phyloP scores from a whole-genome alignment of 2,888 invertebrate species.

The Pristionchus mayeri region DNA sequence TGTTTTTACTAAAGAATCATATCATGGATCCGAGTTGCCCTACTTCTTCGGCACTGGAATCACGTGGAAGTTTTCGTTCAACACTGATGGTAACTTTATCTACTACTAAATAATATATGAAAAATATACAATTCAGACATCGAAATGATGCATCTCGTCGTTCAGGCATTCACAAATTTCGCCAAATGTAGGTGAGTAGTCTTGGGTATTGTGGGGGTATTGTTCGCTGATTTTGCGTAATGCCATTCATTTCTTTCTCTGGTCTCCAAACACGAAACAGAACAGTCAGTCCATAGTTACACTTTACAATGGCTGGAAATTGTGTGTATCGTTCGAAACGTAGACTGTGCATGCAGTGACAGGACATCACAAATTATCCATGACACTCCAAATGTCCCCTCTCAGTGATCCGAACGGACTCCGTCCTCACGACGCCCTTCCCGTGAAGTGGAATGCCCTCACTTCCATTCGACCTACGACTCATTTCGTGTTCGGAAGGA shows the following conservation, averaged over 20 bases:
- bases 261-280: too few relatives aligned
- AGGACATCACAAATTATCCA: too few relatives aligned
- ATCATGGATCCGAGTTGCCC: slow-evolving; percentile 2
- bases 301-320: too few relatives aligned
- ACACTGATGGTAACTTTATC: neutral
- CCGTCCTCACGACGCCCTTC: neutral
- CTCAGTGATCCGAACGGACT: neutral
- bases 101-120: neutral
- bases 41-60: slow-evolving; percentile 29
- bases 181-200: slow-evolving; percentile 18
- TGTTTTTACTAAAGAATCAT: neutral
- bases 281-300: too few relatives aligned
- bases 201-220: too few relatives aligned
- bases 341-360: too few relatives aligned
- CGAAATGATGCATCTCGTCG: neutral
- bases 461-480: neutral
- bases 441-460: neutral
- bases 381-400: too few relatives aligned
- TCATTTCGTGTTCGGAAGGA: neutral
- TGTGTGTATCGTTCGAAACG: too few relatives aligned
- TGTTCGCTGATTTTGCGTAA: too few relatives aligned
- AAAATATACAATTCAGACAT: neutral
- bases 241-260: too few relatives aligned
- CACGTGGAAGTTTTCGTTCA: slow-evolving; percentile 2
- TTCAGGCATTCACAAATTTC: slow-evolving; percentile 22